Evolutionary conservation across 1,140 invertebrate species (phyloP), one percentile per base, ranked within the genome.

Genomic region (Pseudobourletiella spinata): DNA sequence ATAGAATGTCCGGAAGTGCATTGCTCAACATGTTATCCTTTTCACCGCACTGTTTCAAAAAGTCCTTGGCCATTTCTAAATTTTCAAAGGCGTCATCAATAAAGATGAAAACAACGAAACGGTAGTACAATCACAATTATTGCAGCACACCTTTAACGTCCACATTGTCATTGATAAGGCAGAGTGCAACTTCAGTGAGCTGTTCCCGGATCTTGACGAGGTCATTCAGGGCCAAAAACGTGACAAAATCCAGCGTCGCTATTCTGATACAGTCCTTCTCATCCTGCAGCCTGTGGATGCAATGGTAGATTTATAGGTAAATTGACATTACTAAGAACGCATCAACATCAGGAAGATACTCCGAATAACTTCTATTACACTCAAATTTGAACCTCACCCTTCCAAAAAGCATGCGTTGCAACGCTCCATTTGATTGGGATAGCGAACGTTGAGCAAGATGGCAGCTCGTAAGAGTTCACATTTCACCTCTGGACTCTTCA

Each of bases 351-450:
- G n/a, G n/a, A n/a, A n/a, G n/a, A n/a, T n/a, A n/a, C n/a, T n/a
- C n/a, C n/a, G n/a, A n/a, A n/a, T n/a, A n/a, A n/a, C n/a, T n/a
- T n/a, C n/a, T n/a, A n/a, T n/a, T n/a, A n/a, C n/a, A n/a, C n/a
- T n/a, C n/a, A n/a, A n/a, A n/a, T n/a, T n/a, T n/a, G n/a, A n/a
- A n/a, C n/a, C n/a, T 50, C 57, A 63, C 61, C 55, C 55, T n/a
- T 6, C 44, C 2, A 48, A n/a, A 25, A 63, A 11, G 24, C 11
- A 6, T 18, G 32, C 18, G 25, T 63, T 69, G 15, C 62, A 63
- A 55, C 64, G 50, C 32, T 69, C 61, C 67, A 68, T 68, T 56
- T 69, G 61, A 58, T 69, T 69, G 2, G 67, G 67, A 24, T 50
- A 64, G 16, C 54, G 42, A 18, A 58, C 52, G 48, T 65, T 66